These are phyloP conservation scores for Pandion haliaetus DNA, from an alignment of 2,113 vertebrate species.

Conservation along the genomic window DNA sequence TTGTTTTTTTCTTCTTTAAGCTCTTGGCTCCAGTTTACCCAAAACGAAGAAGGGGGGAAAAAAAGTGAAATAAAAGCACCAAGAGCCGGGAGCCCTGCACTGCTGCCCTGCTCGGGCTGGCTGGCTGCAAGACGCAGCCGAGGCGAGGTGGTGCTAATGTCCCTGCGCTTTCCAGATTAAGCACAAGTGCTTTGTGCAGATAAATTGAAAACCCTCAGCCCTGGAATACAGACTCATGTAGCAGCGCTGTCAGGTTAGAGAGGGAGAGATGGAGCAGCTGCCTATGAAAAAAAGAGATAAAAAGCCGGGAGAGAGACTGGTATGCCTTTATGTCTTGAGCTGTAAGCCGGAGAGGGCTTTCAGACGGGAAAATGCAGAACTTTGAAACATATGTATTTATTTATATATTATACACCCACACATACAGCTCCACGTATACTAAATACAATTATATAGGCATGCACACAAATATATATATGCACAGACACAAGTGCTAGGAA, in stretches of 20 bases:
- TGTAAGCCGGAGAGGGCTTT: not conserved
- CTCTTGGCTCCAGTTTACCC: not conserved
- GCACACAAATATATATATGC: not conserved
- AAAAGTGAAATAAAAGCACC: not conserved
- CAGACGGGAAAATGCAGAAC: not conserved
- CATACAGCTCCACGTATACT: rapidly evolving
- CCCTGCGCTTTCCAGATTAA: not conserved
- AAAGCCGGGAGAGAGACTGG: not conserved
- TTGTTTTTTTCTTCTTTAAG: not conserved
- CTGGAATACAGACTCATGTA: not conserved
- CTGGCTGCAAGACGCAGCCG: not conserved
- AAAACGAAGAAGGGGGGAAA: not conserved
- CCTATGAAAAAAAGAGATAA: constrained; percentile 30
- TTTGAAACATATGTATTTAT: not conserved
- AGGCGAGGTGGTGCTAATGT: not conserved
- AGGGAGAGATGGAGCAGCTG: constrained; percentile 31
- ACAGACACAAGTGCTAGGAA: not conserved
- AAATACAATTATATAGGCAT: not conserved
- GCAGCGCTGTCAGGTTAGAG: not conserved
- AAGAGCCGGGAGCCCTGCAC: not conserved
- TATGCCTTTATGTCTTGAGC: not conserved
- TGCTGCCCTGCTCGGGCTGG: not conserved
- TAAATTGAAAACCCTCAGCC: constrained; percentile 32
- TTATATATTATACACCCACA: not conserved
- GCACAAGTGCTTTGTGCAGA: constrained; percentile 49